A percentile compares a stretch with the other conserved stretches of the same genome.
Conservation (phyloP, 2,888 invertebrate species). For the Gastrophysa polygoni region DNA sequence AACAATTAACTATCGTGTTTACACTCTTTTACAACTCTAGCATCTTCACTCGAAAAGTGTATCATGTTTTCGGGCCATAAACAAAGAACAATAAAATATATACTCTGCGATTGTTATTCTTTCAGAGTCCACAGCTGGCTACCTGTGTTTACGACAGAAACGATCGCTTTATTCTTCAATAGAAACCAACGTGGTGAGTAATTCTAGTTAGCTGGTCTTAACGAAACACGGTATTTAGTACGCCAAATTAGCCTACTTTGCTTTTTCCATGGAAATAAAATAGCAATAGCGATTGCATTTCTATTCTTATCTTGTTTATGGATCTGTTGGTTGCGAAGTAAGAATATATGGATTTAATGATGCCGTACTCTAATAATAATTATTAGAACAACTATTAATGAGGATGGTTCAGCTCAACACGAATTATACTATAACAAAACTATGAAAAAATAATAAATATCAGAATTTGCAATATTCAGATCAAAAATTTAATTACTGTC, state of each 20-base stretch:
- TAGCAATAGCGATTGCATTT: not conserved
- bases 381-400: not conserved
- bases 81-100: not conserved
- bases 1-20: not conserved
- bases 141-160: not conserved
- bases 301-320: not conserved
- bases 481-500: too few species aligned
- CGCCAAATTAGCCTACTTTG: not conserved
- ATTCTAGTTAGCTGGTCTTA: not conserved
- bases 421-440: too few species aligned
- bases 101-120: not conserved
- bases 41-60: too few species aligned
- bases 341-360: not conserved
- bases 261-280: not conserved
- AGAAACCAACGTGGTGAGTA: not conserved
- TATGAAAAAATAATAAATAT: too few species aligned
- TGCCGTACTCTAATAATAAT: not conserved
- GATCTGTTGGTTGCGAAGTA: not conserved
- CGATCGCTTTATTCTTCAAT: not conserved
- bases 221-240: not conserved
- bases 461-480: too few species aligned
- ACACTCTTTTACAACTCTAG: too few species aligned
- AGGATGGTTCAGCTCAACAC: not conserved
- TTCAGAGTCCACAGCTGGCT: too few species aligned
- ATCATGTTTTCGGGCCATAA: too few species aligned